A percentile compares a stretch with the other conserved stretches of the same genome.
Conservation (phyloP, 2,113 vertebrate species). For the Indicator indicator region DNA sequence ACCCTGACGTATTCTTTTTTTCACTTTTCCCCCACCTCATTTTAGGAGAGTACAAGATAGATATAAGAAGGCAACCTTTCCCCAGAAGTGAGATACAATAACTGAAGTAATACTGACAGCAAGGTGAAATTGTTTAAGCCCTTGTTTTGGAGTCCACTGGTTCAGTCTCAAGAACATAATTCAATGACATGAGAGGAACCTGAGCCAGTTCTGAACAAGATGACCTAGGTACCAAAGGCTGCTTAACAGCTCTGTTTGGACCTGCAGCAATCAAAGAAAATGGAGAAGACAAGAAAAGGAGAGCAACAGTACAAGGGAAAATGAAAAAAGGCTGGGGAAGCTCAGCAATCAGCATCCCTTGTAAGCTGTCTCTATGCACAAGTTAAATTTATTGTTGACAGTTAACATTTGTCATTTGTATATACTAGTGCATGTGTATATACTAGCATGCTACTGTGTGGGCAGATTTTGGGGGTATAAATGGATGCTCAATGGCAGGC, state of each 20-base stretch:
- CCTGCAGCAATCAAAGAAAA: background rate
- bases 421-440: too few species aligned
- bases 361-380: background rate
- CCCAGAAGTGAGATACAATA: background rate
- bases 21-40: background rate
- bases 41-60: background rate
- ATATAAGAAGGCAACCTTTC: background rate
- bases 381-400: background rate
- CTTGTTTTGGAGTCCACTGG: background rate
- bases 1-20: background rate
- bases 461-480: background rate
- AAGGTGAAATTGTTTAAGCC: background rate
- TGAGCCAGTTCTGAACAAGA: background rate
- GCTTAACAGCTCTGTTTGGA: background rate
- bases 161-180: background rate
- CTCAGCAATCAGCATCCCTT: background rate
- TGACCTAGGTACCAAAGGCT: background rate
- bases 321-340: background rate
- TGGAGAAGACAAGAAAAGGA: background rate
- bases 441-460: background rate
- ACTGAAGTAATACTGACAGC: background rate
- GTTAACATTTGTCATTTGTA: background rate
- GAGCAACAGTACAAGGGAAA: background rate
- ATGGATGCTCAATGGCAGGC: background rate
- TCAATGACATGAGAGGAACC: background rate